Conservation (phyloP, 37 sponge, comb jelly and placozoan species). For the Oscarella lobularis region DNA sequence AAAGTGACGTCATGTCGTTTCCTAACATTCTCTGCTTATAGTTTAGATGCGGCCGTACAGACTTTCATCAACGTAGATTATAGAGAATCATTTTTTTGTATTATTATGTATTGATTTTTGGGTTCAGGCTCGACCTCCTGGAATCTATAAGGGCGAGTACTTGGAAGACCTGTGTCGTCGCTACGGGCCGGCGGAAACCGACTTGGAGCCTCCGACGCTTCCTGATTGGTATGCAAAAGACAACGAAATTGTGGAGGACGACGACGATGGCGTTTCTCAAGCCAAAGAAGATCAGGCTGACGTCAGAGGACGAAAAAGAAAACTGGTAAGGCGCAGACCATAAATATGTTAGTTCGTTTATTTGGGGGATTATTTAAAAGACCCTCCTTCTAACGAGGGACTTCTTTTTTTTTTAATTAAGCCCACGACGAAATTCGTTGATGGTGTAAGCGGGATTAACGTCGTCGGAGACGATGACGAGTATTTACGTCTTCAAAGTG, state of each 20-base stretch:
- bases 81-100: too few species aligned
- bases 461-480: not conserved
- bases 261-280: not conserved
- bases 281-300: not conserved
- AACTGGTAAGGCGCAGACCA: too few species aligned
- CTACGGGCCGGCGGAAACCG: conserved; percentile 37
- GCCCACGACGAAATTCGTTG: not conserved
- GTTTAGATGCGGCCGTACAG: conserved; percentile 55
- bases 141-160: conserved; percentile 71
- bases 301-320: too few species aligned
- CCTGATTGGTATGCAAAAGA: conserved; percentile 61
- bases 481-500: conserved; percentile 26
- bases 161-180: conserved; percentile 39
- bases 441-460: not conserved
- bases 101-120: not conserved
- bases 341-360: too few species aligned
- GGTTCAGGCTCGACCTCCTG: conserved; percentile 59
- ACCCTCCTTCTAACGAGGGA: not conserved
- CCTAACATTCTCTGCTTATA: not conserved
- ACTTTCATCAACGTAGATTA: conserved; percentile 30
- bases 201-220: conserved; percentile 21
- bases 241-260: not conserved
- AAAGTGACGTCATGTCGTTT: not conserved
- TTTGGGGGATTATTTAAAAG: too few species aligned
- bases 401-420: not conserved